Percentiles rank a stretch among this genome's conserved stretches.
These are phyloP conservation scores for Papilio machaon DNA, from an alignment of 1,140 invertebrate species.

Conservation along the genomic window DNA sequence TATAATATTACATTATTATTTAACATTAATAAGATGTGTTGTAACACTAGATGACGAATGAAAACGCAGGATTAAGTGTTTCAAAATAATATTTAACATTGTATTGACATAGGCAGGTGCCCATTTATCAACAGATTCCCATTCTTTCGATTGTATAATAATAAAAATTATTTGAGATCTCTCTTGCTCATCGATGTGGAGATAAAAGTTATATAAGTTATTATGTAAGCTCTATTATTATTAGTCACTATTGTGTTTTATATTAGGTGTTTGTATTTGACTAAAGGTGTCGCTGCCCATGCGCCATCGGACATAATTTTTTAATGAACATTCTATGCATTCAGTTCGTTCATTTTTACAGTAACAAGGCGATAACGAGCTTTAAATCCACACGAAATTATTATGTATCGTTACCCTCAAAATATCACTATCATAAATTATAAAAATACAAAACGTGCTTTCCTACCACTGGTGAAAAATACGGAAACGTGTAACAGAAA, in stretches of 20 bases:
- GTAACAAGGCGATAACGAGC: neutral
- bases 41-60: neutral
- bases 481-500: neutral
- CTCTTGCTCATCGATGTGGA: neutral
- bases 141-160: constrained; percentile 23
- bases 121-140: neutral
- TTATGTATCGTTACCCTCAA: neutral
- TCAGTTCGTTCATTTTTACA: neutral
- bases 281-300: neutral
- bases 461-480: neutral
- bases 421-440: neutral
- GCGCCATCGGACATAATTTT: neutral
- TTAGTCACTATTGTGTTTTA: constrained; percentile 2
- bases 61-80: neutral
- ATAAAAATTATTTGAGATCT: neutral
- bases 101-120: constrained; percentile 12
- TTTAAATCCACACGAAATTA: neutral
- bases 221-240: neutral
- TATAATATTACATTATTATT: neutral
- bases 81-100: constrained; percentile 19
- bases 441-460: neutral
- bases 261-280: neutral
- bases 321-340: neutral
- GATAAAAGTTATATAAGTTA: neutral
- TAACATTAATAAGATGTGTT: neutral